Evolutionary conservation across 2,797 vertebrate genomes (phyloP).

Genomic region (Vireo griseus): DNA sequence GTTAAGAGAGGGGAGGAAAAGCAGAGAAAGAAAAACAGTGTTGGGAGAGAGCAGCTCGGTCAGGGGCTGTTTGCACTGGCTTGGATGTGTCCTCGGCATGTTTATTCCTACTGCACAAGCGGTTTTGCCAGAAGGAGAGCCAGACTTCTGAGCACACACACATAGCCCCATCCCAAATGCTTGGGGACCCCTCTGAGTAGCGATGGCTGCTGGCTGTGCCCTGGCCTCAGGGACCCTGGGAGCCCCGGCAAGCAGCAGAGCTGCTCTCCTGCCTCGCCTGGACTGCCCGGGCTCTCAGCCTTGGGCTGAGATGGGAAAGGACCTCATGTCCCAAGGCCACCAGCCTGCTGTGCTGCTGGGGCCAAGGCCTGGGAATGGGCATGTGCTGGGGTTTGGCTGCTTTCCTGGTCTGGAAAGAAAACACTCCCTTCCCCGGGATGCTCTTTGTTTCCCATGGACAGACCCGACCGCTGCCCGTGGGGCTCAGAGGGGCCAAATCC

Average conservation of each 20-base stretch:
- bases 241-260: not conserved
- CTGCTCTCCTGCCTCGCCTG: not conserved
- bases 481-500: not conserved
- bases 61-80: slow-evolving; percentile 63
- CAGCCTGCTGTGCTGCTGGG: not conserved
- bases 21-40: slow-evolving; percentile 47
- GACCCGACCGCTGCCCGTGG: accelerated
- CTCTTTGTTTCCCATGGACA: slow-evolving; percentile 37
- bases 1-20: slow-evolving; percentile 57
- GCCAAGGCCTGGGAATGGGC: slow-evolving; percentile 49
- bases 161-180: not conserved
- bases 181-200: accelerated
- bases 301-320: not conserved
- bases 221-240: accelerated
- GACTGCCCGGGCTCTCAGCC: accelerated
- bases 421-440: not conserved
- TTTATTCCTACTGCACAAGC: slow-evolving; percentile 48
- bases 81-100: not conserved
- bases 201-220: accelerated
- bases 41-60: not conserved
- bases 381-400: slow-evolving; percentile 49
- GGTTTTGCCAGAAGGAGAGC: not conserved
- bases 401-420: slow-evolving; percentile 54
- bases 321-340: slow-evolving; percentile 9
- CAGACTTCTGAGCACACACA: not conserved